Conservation (phyloP, 2,113 vertebrate species). For the Chloebia gouldiae region DNA sequence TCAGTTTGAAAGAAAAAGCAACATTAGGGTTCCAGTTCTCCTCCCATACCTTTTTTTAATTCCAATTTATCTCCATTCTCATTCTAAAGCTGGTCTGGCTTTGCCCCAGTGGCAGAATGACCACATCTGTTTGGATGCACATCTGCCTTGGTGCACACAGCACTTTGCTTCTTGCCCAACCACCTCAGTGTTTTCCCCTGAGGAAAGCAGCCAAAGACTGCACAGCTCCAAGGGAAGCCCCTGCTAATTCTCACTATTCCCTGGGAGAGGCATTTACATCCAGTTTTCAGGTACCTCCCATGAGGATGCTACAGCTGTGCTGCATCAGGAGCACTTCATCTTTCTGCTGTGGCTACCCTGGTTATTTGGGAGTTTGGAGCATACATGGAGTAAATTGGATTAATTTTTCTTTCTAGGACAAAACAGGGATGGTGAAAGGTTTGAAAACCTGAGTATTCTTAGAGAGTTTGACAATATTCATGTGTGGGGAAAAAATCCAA, state of each 20-base stretch:
- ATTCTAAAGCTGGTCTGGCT: not conserved
- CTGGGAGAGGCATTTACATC: not conserved
- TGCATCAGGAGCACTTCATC: not conserved
- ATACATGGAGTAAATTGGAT: not conserved
- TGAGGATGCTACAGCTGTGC: not conserved
- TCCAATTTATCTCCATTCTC: constrained; percentile 24
- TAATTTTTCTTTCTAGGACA: not conserved
- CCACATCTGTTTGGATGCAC: constrained; percentile 17
- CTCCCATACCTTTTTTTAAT: constrained; percentile 12
- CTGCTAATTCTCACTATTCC: not conserved
- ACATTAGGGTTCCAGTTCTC: not conserved
- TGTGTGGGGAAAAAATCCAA: not conserved
- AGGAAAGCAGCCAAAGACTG: not conserved
- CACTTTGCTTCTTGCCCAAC: not conserved
- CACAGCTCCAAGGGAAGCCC: not conserved
- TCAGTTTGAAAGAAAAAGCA: constrained; percentile 25
- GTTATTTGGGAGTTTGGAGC: not conserved
- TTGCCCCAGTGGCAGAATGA: not conserved
- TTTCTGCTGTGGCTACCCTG: not conserved
- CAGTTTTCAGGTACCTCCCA: not conserved
- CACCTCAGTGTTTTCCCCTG: not conserved
- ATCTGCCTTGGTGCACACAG: not conserved
- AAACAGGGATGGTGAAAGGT: not conserved
- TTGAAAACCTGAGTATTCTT: not conserved
- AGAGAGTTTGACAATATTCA: not conserved